Conservation (phyloP, 2,888 invertebrate genomes). For the Ennomos fuscantarius region DNA sequence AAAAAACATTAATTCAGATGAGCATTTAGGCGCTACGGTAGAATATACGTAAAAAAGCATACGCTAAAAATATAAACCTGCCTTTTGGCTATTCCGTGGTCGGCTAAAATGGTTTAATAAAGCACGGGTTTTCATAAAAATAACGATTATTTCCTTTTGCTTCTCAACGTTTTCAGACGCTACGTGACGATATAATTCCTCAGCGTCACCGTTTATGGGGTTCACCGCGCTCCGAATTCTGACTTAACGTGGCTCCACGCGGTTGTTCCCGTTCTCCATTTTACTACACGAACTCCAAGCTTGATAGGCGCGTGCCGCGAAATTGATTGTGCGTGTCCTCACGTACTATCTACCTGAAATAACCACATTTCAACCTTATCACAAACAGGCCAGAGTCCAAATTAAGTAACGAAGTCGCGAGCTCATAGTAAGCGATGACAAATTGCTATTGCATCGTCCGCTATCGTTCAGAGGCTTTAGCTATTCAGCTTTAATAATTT, state of each 20-base stretch:
- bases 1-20: too few species aligned
- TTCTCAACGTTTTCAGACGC: not conserved
- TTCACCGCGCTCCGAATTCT: constrained; percentile 20
- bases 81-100: too few species aligned
- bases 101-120: too few species aligned
- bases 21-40: too few species aligned
- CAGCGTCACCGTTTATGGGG: constrained; percentile 26
- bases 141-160: too few species aligned
- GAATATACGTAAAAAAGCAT: too few species aligned
- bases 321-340: constrained; percentile 69
- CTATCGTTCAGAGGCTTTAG: constrained; percentile 32
- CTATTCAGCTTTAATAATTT: constrained; percentile 31
- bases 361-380: constrained; percentile 18
- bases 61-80: too few species aligned
- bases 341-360: constrained; percentile 49
- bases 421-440: constrained; percentile 46
- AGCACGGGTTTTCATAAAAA: too few species aligned
- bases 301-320: constrained; percentile 65
- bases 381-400: constrained; percentile 18
- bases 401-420: constrained; percentile 1
- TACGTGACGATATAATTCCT: constrained; percentile 7
- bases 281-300: constrained; percentile 52
- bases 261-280: constrained; percentile 51
- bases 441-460: constrained; percentile 60
- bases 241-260: constrained; percentile 29